Conservation (phyloP, 2,113 vertebrate species). For the Sitta europaea region DNA sequence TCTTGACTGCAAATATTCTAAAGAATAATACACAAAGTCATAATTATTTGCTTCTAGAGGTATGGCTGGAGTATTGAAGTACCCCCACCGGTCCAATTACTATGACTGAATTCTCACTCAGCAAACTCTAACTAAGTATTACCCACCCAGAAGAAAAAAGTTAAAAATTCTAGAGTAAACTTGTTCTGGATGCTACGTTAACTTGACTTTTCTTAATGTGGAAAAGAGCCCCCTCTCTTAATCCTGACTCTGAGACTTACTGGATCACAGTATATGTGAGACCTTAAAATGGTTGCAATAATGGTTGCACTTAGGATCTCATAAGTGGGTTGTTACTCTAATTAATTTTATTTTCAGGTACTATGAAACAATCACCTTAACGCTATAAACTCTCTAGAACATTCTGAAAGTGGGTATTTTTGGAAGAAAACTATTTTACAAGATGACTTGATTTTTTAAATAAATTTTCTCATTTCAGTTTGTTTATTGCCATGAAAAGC, state of each 20-base stretch:
- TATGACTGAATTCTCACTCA: not conserved
- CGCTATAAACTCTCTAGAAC: not conserved
- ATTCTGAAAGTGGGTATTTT: not conserved
- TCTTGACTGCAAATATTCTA: not conserved
- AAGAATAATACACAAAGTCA: not conserved
- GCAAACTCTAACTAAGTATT: not conserved
- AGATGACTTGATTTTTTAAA: not conserved
- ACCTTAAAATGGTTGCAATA: not conserved
- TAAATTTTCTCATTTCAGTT: not conserved
- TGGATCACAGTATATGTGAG: not conserved
- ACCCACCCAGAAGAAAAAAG: accelerated
- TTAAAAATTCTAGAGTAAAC: not conserved
- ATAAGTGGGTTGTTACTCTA: not conserved
- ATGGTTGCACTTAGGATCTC: slow-evolving; percentile 1
- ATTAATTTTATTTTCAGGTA: slow-evolving; percentile 1
- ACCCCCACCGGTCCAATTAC: not conserved
- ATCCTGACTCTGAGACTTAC: not conserved
- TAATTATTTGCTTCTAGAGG: not conserved
- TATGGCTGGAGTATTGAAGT: not conserved
- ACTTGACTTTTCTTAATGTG: not conserved
- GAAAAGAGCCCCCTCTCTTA: not conserved
- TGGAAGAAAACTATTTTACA: not conserved
- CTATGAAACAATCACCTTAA: not conserved
- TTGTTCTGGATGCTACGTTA: not conserved
- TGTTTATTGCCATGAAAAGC: not conserved